phyloP scores from a whole-genome alignment of 2,888 invertebrate genomes.

The Drosophila pullipes region DNA sequence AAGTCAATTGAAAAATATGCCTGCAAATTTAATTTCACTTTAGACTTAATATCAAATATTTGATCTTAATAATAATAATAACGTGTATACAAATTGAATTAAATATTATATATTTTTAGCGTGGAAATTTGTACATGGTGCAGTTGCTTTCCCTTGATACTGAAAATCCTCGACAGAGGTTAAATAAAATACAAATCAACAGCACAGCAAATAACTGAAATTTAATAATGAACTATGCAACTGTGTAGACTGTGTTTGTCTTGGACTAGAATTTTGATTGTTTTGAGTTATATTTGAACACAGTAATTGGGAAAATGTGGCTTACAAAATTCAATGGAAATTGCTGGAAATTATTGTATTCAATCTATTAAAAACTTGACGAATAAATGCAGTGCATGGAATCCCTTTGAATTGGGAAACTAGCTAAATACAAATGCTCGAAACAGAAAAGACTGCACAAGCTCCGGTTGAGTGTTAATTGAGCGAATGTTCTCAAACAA shows the following conservation, averaged over 20 bases:
- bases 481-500: neutral
- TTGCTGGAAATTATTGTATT: neutral
- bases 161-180: neutral
- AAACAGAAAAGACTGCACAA: neutral
- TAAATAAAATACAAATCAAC: neutral
- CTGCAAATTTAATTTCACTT: neutral
- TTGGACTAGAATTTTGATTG: neutral
- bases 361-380: neutral
- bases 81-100: neutral
- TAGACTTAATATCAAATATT: neutral
- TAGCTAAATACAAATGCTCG: neutral
- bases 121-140: neutral
- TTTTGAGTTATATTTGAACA: no score
- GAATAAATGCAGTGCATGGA: neutral
- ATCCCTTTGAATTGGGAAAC: conserved; percentile 1
- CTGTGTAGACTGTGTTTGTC: neutral
- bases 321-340: neutral
- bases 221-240: neutral
- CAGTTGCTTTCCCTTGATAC: neutral
- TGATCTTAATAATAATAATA: neutral
- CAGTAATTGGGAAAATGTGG: neutral
- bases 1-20: neutral
- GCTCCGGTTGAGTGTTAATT: conserved; percentile 6
- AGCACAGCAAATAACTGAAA: neutral
- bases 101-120: neutral